Base-by-base conservation (phyloP, 2,888 invertebrate genomes). In the Acanthacorydalis orientalis region DNA sequence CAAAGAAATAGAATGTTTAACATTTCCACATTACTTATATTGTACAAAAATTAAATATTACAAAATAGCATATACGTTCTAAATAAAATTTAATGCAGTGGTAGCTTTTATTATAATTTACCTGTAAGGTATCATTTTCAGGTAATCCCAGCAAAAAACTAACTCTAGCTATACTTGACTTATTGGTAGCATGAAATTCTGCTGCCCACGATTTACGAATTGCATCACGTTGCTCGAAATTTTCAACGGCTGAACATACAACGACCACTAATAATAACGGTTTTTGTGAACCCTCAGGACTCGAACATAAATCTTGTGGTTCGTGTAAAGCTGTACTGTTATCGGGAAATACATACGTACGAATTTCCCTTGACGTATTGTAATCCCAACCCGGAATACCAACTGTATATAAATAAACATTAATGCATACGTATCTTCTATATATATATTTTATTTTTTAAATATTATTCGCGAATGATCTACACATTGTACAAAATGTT, bases 191-290 rank as follows among this genome's bases (percentile, higher is more conserved):
- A 52, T 64, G 61, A 46, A 64, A 62, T 40, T 59, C 54, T 16
- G 56, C 56, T 1, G 75, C 85, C 85, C 84, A 86, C 0, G 82
- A 83, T 50, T 79, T 73, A 51, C 86, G 64, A 44, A 85, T 81
- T 0, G 80, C 79, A 38, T 62, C 55, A 42, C 89, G 69, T 38
- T 75, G 72, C 33, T 77, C 74, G 53, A 78, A 74, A 63, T 88
- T 80, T 0, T 64, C 61, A 1, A 84, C 77, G 1, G 83, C 74
- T 0, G 88, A 85, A 57, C 82, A 83, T 0, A 89, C 80, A 16
- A 86, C 73, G 50, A 89, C 77, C 7, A 88, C 65, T 16, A 87
- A 62, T 57, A 80, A 77, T 1, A 77, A 59, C 14, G 60, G 51
- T 58, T 60, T 54, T 48, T 57, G 65, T 64, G 47, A 50, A 11